Percentiles rank a stretch among this genome's conserved stretches.
Conservation (phyloP, 2,888 invertebrate genomes). For the Calephelis perditalis region DNA sequence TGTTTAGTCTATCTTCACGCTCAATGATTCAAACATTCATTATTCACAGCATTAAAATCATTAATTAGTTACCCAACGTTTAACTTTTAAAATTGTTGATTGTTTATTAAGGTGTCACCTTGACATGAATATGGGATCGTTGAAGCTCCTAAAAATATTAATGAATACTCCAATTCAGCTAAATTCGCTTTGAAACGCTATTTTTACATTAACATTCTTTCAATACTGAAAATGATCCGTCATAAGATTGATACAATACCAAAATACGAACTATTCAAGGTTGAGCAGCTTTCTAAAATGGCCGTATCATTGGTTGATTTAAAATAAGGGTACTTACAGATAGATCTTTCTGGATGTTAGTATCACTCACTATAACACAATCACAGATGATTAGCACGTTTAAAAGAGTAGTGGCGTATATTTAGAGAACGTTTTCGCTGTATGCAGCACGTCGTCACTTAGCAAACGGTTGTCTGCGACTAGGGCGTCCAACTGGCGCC, state of each 20-base stretch:
- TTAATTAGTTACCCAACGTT: neutral
- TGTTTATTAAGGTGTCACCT: slow-evolving; percentile 48
- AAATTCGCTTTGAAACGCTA: slow-evolving; percentile 28
- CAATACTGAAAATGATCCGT: slow-evolving; percentile 36
- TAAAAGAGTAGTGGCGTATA: slow-evolving; percentile 57
- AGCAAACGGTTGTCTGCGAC: slow-evolving; percentile 58
- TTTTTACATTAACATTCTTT: slow-evolving; percentile 35
- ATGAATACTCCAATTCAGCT: slow-evolving; percentile 28
- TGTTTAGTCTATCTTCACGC: too few relatives aligned
- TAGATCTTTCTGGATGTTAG: slow-evolving; percentile 25
- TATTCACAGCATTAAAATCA: neutral
- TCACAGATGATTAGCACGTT: slow-evolving; percentile 55
- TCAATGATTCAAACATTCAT: too few relatives aligned
- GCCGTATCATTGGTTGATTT: slow-evolving; percentile 58
- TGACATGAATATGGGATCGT: slow-evolving; percentile 57
- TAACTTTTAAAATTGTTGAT: slow-evolving; percentile 24
- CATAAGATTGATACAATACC: slow-evolving; percentile 49
- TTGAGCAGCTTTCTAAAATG: slow-evolving; percentile 64
- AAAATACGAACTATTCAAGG: slow-evolving; percentile 66
- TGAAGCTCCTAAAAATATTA: slow-evolving; percentile 48
- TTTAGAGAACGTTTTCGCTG: slow-evolving; percentile 49
- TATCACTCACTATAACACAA: slow-evolving; percentile 50
- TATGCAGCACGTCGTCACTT: slow-evolving; percentile 50
- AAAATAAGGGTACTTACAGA: slow-evolving; percentile 46
- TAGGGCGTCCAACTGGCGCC: slow-evolving; percentile 68